Evolutionary conservation across 2,113 vertebrate genomes (phyloP), one percentile per base, ranked within the genome.

Genomic region (Cavia aperea): DNA sequence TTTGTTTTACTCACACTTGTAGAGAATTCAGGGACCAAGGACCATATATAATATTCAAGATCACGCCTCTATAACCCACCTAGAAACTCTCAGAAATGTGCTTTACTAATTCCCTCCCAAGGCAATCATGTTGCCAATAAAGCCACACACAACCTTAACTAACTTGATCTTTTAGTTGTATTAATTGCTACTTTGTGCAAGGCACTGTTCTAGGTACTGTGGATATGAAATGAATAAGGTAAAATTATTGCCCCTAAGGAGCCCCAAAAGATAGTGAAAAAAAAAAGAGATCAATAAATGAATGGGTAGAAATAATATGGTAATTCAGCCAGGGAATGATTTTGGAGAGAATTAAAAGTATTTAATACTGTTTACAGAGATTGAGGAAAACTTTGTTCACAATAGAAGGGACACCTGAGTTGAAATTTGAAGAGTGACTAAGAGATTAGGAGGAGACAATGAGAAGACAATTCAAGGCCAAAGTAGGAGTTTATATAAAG

Each of bases 361-460:
- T 5, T 24, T 49, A 39, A 46, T 86, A 68, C 33, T 93, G 4
- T 90, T 81, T 51, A 73, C 63, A 63, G 82, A 68, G 58, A 4
- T 54, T 72, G 10, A 39, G 54, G 56, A 24, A 82, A 84, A 77
- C n/a, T 81, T 62, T 79, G 31, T 91, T 91, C 56, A 65, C 54
- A 51, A 31, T 16, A 29, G 56, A 65, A 31, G 7, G 84, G 24
- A 94, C 65, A 75, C 33, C 58, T 58, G 62, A 92, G 79, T 54
- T 85, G 83, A 95, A 62, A 75, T 36, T 85, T 73, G n/a, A 95
- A 79, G 65, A 65, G 29, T 78, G 23, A 72, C 21, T 72, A 73
- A 75, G n/a, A 31, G 23, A 43, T 29, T 33, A 79, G 43, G 63
- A 89, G 56, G n/a, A 90, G 56, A 56, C 56, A 16, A 54, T 54